Percentiles rank a stretch among this genome's conserved stretches.
These are phyloP conservation scores for Meteorus sp. DNA, from an alignment of 1,140 invertebrate genomes.

Conservation along the genomic window DNA sequence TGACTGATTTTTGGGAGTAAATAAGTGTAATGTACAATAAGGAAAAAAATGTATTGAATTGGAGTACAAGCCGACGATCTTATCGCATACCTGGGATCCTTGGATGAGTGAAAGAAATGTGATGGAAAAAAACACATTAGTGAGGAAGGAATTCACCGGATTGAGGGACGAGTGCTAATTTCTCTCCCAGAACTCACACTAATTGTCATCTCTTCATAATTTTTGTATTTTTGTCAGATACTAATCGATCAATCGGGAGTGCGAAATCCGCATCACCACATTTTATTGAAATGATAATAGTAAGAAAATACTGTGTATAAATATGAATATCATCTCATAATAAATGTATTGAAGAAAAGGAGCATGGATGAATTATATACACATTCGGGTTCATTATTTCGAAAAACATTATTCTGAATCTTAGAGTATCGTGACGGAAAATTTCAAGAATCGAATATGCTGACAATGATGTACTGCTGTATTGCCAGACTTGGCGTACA, in stretches of 20 bases:
- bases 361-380: neutral
- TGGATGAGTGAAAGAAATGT: conserved; percentile 28
- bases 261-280: conserved; percentile 43
- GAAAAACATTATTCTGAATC: neutral
- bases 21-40: conserved; percentile 43
- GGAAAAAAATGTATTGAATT: conserved; percentile 17
- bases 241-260: conserved; percentile 43
- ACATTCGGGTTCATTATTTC: neutral
- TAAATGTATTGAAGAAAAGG: conserved; percentile 1
- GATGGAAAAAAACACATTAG: conserved; percentile 23
- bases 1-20: conserved; percentile 15
- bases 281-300: conserved; percentile 42
- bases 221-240: conserved; percentile 53
- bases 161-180: conserved; percentile 38
- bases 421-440: neutral
- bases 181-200: too few relatives aligned
- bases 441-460: too few relatives aligned
- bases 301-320: conserved; percentile 50
- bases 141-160: too few relatives aligned
- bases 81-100: too few relatives aligned
- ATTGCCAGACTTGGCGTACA: too few relatives aligned
- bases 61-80: conserved; percentile 25
- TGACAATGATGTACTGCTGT: too few relatives aligned
- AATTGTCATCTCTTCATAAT: conserved; percentile 47
- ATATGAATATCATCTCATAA: conserved; percentile 42